Base-by-base conservation (phyloP, 2,113 vertebrate species). In the Ophthalmolycus amberensis region DNA sequence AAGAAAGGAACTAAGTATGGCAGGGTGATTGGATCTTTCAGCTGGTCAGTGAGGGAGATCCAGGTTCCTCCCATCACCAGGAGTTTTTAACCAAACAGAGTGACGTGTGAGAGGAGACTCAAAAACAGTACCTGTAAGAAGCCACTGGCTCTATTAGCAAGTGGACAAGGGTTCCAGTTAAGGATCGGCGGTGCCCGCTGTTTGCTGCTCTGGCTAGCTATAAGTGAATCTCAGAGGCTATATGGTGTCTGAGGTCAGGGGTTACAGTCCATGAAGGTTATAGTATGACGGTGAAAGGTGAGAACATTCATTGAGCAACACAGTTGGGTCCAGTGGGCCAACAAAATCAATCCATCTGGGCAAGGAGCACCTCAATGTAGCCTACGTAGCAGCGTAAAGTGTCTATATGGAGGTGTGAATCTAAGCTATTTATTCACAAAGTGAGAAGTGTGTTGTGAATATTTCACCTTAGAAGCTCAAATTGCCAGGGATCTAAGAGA, bases 191-290 rank as follows among this genome's bases (percentile, higher is more conserved):
- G 81, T 85, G 71, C 77, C 65, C 68, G 79, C 70, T 59, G 82
- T 78, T 74, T 86, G 82, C 77, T 82, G 69, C 79, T 82, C 48
- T 69, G 50, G 44, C 56, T 87, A 81, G 67, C 59, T 84, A 79
- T 70, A 59, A 60, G 85, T 81, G 70, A 67, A 78, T 71, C 85
- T 89, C 86, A 90, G 89, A 90, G 87, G 83, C 83, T 89, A 74
- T 85, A 78, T 62, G 84, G 90, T 90, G 88, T 87, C 85, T 83
- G 85, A 88, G 87, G 86, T 91, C 82, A 89, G 54, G 77, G 82
- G 52, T 89, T 77, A 85, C 52, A 75, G 69, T 48, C 80, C 54
- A 68, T 59, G 38, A 54, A 56, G 73, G 68, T 75, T 81, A 74
- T 44, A 81, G 60, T 60, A 40, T 56, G 48, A 70, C 38, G 37